A percentile compares a stretch with the other conserved stretches of the same genome.
phyloP scores from a whole-genome alignment of 1,140 invertebrate genomes.

The Myzus persicae region DNA sequence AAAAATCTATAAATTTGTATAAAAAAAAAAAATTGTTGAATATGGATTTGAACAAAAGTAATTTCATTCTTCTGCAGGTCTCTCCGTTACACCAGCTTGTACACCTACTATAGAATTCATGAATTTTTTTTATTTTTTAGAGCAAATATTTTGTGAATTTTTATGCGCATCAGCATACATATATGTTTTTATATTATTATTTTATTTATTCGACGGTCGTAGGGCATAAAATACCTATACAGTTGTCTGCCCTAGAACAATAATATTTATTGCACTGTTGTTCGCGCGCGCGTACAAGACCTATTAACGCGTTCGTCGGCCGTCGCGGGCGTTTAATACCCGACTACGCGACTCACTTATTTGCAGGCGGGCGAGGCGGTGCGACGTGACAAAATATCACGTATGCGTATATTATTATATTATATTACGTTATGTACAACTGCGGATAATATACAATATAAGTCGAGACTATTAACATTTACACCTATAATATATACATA shows the following conservation, averaged over 20 bases:
- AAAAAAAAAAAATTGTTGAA: too few species aligned
- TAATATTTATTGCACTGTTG: not conserved
- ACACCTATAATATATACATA: constrained; percentile 4
- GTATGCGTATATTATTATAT: not conserved
- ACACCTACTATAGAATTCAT: too few species aligned
- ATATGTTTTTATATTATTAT: too few species aligned
- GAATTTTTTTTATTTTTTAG: too few species aligned
- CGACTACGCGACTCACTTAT: not conserved
- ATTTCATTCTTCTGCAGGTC: too few species aligned
- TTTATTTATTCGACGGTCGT: not conserved
- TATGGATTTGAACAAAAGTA: too few species aligned
- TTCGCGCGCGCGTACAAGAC: not conserved
- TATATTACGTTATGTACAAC: not conserved
- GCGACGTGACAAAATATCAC: constrained; percentile 7
- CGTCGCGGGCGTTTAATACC: not conserved
- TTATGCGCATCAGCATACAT: too few species aligned
- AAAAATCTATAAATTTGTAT: too few species aligned
- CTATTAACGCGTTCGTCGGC: not conserved
- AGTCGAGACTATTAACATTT: constrained; percentile 18
- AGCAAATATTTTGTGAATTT: too few species aligned
- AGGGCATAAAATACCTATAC: not conserved
- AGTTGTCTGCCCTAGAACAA: not conserved
- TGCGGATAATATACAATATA: not conserved
- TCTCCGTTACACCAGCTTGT: too few species aligned
- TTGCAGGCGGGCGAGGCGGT: not conserved